Evolutionary conservation across 2,888 invertebrate genomes (phyloP), one percentile per base, ranked within the genome.

Genomic region (Sthenelais limicola): DNA sequence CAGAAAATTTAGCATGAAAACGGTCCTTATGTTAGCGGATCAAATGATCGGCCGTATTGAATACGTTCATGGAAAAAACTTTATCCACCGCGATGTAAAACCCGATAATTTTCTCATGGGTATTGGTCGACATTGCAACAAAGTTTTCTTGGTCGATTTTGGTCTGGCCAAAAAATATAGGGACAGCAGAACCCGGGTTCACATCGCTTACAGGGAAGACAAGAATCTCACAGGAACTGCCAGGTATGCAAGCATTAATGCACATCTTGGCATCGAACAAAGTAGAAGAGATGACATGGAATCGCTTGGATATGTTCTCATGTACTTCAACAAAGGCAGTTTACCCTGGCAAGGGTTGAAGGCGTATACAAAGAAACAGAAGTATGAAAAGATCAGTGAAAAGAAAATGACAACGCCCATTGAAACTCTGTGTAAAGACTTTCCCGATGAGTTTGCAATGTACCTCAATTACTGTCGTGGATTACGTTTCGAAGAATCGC

Each of bases 361-460:
- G 89, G 98, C 98, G 49, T 96, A 95, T 76, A 98, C 95, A 73
- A 98, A 98, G 91, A 96, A 96, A 89, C 97, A 98, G 88, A 98
- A 98, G 88, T 98, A 98, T 88, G 98, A 98, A 89, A 94, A 97
- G 89, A 98, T 98, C 88, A 96, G 96, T 85, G 98, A 98, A 89
- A 97, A 97, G 90, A 98, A 98, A 89, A 98, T 98, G 97, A 95
- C 97, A 73, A 98, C 98, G 47, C 96, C 97, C 4, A 95, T 98
- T 78, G 98, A 98, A 91, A 94, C 95, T 83, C 91, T 98, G 80
- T 97, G 97, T 91, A 97, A 97, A 94, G 97, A 97, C 82, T 97
- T 94, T 90, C 98, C 98, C 82, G 97, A 97, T 72, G 98, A 98
- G 91, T 98, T 98, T 90, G 93, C 97, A 79, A 98, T 97, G 97